Evolutionary conservation across 2,797 vertebrate genomes (phyloP), one percentile per base, ranked within the genome.

Genomic region (Rhinatrema bivittatum): DNA sequence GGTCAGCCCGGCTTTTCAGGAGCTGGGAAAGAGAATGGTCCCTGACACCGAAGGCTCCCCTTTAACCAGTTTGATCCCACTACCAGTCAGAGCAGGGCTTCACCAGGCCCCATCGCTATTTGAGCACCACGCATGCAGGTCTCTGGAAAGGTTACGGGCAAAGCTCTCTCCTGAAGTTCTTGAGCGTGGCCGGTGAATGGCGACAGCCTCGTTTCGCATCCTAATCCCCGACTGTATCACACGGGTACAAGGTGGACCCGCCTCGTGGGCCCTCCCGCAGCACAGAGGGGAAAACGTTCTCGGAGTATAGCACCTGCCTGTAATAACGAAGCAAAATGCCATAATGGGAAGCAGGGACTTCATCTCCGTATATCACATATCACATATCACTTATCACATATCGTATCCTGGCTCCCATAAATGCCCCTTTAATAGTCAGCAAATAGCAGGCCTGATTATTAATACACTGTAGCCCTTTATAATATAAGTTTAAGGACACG

Each of bases 1-100:
- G 68, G 73, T 60, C 70, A 64, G 51, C 46, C 49, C 60, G 37
- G 64, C 70, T 70, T 55, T 68, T 70, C 68, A 54, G 55, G 39
- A 65, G 49, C 16, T 62, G 57, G 65, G 70, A 53, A 65, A 62
- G 68, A 49, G 59, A n/a, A 66, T 60, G 63, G 4, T 2, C 48
- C 67, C 65, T 68, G 71, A 74, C 68, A 65, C 52, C 5, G 17
- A 39, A 3, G 51, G 32, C 44, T 46, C n/a, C n/a, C n/a, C n/a
- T 65, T 66, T 60, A 69, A 37, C 42, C 60, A 52, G 61, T 51
- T 51, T 47, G 43, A 40, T 50, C 52, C 24, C 3, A 26, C 47
- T 44, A 45, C 50, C 71, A 1, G 48, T 42, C 44, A n/a, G n/a
- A 17, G 53, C 39, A 21, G 6, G 22, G 25, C 38, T 48, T 39